phyloP scores from a whole-genome alignment of 2,888 invertebrate species.

The Xestia ashworthii region DNA sequence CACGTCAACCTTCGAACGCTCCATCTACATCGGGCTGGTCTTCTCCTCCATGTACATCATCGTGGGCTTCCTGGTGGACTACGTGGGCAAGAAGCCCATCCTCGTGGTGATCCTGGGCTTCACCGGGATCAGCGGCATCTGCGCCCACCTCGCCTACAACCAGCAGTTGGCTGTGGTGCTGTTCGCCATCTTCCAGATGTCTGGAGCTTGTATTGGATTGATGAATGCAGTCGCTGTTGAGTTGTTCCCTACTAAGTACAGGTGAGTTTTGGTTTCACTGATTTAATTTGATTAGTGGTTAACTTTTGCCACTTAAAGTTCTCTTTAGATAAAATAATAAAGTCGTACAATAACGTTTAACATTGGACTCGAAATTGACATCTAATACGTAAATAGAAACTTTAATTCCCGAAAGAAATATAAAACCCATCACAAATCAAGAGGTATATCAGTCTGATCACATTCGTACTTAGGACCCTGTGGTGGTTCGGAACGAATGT shows the following conservation, averaged over 20 bases:
- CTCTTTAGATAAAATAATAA: background rate
- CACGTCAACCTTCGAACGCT: constrained; percentile 91
- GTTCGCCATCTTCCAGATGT: constrained; percentile 89
- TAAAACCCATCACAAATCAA: too few species aligned
- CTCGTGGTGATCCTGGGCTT: constrained; percentile 86
- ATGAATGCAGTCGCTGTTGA: constrained; percentile 91
- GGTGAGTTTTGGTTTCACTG: constrained; percentile 72
- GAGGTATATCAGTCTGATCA: too few species aligned
- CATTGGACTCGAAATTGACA: background rate
- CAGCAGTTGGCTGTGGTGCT: constrained; percentile 91
- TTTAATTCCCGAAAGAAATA: too few species aligned
- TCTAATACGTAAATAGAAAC: too few species aligned
- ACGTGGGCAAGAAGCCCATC: constrained; percentile 89
- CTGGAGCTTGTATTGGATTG: constrained; percentile 90
- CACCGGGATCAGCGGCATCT: constrained; percentile 90
- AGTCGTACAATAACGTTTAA: background rate
- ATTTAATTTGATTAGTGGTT: background rate
- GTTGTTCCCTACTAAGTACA: constrained; percentile 90
- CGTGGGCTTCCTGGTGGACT: constrained; percentile 91
- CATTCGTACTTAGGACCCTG: too few species aligned
- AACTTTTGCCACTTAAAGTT: background rate
- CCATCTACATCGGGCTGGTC: constrained; percentile 92
- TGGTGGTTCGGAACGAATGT: too few species aligned
- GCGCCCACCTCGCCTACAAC: constrained; percentile 91
- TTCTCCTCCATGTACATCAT: constrained; percentile 92